These are phyloP conservation scores for Procambarus virginalis DNA, from an alignment of 1,140 invertebrate species.

Conservation along the genomic window DNA sequence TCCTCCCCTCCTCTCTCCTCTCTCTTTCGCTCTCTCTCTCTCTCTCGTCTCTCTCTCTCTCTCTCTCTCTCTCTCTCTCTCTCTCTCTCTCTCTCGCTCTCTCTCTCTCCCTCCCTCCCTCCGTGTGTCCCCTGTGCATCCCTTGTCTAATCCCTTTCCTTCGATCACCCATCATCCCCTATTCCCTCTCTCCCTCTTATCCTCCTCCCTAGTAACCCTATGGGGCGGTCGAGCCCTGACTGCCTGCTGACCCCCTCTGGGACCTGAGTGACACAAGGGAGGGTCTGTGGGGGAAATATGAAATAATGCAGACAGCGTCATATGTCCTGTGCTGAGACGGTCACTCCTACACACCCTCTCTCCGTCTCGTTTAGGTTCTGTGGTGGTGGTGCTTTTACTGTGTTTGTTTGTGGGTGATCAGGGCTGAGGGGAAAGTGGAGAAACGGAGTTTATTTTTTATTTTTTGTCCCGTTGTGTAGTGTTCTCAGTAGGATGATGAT, in stretches of 20 bases:
- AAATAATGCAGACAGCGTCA: conserved; percentile 61
- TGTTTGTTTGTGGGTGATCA: neutral
- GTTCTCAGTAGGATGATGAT: too few relatives aligned
- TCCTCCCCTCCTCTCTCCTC: neutral
- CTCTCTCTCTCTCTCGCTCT: conserved; percentile 15
- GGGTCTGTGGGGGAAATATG: conserved; percentile 53
- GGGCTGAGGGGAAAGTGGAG: neutral
- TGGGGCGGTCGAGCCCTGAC: neutral
- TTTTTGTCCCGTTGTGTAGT: too few relatives aligned
- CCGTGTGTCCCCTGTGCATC: neutral
- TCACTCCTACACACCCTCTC: neutral
- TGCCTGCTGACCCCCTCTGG: neutral
- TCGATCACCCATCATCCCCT: neutral
- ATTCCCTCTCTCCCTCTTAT: neutral
- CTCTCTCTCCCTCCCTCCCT: conserved; percentile 3
- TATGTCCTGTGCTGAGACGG: conserved; percentile 12
- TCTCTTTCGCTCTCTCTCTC: neutral
- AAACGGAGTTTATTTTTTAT: too few relatives aligned
- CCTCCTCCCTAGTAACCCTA: neutral
- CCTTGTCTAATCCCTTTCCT: too few relatives aligned
- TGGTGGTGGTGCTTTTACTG: conserved; percentile 4
- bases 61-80: conserved; percentile 2
- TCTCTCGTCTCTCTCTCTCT: conserved; percentile 7
- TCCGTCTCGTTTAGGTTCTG: conserved; percentile 28
- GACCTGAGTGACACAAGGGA: conserved; percentile 36